Conservation (phyloP, 2,888 invertebrate species). For the Eupithecia subfuscata region DNA sequence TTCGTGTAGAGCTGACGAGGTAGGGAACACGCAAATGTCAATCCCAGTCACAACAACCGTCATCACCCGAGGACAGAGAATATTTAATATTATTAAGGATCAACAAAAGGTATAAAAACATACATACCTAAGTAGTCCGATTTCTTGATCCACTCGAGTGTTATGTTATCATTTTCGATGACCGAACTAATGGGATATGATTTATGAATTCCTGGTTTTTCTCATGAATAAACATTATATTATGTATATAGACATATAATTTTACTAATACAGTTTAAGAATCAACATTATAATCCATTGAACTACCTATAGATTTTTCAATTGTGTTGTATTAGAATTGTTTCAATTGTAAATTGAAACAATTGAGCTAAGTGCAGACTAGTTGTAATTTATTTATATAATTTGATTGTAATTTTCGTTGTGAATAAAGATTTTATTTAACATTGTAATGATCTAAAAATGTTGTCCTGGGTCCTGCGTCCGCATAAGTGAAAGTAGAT, state of each 20-base stretch:
- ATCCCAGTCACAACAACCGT: constrained; percentile 80
- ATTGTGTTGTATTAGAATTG: too few relatives aligned
- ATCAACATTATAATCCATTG: too few relatives aligned
- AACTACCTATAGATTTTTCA: too few relatives aligned
- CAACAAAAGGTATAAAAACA: constrained; percentile 43
- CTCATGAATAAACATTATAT: background rate
- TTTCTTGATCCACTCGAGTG: constrained; percentile 51
- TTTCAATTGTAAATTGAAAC: too few relatives aligned
- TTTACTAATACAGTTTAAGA: background rate
- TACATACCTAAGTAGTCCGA: constrained; percentile 25
- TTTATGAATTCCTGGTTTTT: constrained; percentile 44
- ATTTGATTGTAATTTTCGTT: too few relatives aligned
- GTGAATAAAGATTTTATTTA: too few relatives aligned
- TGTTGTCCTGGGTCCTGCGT: background rate
- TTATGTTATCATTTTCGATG: constrained; percentile 63
- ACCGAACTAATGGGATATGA: constrained; percentile 66
- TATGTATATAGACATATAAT: background rate
- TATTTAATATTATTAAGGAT: background rate
- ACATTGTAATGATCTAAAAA: too few relatives aligned
- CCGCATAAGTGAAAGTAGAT: background rate
- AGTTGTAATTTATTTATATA: too few relatives aligned
- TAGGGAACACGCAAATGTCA: constrained; percentile 69
- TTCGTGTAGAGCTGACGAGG: constrained; percentile 39
- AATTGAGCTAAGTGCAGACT: too few relatives aligned
- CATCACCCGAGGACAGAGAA: constrained; percentile 62